These are phyloP conservation scores for Autographa pulchrina DNA, from an alignment of 2,888 invertebrate species.

Conservation along the genomic window DNA sequence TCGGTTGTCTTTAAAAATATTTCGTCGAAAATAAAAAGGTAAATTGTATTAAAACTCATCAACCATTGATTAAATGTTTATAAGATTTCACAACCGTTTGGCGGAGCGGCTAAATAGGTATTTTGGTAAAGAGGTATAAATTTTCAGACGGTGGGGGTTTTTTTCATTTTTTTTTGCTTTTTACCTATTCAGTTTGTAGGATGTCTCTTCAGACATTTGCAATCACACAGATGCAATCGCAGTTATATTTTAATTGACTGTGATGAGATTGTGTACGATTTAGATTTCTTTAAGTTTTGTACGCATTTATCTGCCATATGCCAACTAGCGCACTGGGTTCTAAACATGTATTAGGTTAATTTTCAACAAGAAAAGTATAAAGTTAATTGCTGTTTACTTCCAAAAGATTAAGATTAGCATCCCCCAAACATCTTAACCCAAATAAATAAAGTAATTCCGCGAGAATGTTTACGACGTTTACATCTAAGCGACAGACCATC, in stretches of 20 bases:
- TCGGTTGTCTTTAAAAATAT: constrained; percentile 28
- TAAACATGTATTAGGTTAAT: no score
- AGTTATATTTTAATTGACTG: no score
- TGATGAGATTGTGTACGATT: no score
- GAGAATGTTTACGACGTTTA: constrained; percentile 64
- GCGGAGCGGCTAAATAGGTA: neutral
- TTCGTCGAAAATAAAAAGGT: neutral
- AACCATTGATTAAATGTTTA: neutral
- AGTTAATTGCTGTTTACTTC: constrained; percentile 5
- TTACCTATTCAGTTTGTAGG: no score
- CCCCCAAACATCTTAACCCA: constrained; percentile 21
- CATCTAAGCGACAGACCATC: constrained; percentile 69
- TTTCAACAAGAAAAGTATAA: neutral
- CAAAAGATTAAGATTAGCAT: constrained; percentile 33
- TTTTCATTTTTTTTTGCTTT: no score
- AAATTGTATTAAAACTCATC: neutral
- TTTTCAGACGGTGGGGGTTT: no score
- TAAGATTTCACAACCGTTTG: neutral
- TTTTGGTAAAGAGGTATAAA: neutral
- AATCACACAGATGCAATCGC: no score
- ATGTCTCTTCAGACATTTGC: no score
- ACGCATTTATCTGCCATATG: no score
- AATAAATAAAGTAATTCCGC: constrained; percentile 48
- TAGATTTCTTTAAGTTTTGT: no score
- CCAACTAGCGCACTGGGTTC: no score